Conservation (phyloP, 1,140 invertebrate species). For the Contarinia nasturtii region DNA sequence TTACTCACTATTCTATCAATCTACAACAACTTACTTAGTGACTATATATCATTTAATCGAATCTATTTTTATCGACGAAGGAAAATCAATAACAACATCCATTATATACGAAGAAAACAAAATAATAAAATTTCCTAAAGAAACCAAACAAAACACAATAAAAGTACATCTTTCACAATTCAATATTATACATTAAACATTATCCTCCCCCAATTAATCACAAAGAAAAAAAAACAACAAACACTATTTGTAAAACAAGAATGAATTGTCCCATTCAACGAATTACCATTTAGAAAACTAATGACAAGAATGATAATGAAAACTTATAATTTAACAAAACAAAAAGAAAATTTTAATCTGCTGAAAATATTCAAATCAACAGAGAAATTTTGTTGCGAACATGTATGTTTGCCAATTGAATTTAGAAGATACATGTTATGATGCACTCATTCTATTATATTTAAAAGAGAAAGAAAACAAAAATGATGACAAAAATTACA, state of each 20-base stretch:
- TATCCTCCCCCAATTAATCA: neutral
- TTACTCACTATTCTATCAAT: too few species aligned
- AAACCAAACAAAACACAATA: neutral
- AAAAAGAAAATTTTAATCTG: neutral
- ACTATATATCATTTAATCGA: too few species aligned
- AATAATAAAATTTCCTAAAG: too few species aligned
- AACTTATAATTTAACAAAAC: neutral
- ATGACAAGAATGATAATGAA: neutral
- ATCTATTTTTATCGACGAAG: too few species aligned
- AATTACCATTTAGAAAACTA: too few species aligned
- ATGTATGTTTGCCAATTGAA: neutral
- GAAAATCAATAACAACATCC: too few species aligned
- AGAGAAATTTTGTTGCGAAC: too few species aligned
- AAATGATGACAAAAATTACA: neutral
- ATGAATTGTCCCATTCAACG: too few species aligned
- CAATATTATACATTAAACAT: neutral
- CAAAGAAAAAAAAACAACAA: neutral
- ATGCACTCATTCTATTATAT: neutral
- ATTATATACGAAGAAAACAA: too few species aligned
- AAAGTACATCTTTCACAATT: neutral
- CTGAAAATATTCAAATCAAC: neutral
- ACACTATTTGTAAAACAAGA: neutral
- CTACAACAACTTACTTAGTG: too few species aligned
- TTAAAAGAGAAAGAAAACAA: neutral
- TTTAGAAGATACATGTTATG: neutral